These are phyloP conservation scores for Anabacerthia variegaticeps DNA, from an alignment of 2,797 vertebrate species.

Conservation along the genomic window DNA sequence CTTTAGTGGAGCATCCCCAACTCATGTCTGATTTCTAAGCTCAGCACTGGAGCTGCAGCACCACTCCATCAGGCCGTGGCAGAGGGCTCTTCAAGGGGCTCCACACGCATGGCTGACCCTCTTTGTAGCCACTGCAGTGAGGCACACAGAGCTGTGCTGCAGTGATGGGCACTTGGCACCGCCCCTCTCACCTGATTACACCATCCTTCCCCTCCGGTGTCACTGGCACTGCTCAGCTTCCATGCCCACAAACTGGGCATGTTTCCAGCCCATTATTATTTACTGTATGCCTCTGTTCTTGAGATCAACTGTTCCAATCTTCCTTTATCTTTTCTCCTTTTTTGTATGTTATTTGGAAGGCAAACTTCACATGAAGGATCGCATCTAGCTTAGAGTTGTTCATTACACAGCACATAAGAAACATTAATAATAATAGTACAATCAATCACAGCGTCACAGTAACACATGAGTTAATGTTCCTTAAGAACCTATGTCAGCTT, in stretches of 20 bases:
- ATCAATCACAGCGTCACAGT: conserved; percentile 12
- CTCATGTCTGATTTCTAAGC: neutral
- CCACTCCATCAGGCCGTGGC: neutral
- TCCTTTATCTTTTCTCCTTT: neutral
- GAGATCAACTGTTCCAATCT: neutral
- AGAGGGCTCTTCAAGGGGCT: neutral
- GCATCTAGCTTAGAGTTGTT: neutral
- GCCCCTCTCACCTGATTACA: conserved; percentile 4
- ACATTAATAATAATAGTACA: neutral
- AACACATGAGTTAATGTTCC: neutral
- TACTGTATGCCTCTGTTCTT: conserved; percentile 35
- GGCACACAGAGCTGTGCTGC: neutral
- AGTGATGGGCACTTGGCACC: neutral
- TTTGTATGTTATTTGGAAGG: neutral
- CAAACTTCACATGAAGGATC: neutral
- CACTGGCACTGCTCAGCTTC: conserved; percentile 27
- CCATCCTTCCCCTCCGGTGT: neutral
- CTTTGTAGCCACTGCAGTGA: neutral
- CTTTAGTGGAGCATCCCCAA: neutral
- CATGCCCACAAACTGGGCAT: neutral
- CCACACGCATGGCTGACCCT: neutral
- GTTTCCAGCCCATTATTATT: conserved; percentile 41
- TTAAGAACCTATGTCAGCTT: conserved; percentile 25
- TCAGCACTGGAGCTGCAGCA: neutral
- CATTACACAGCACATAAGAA: neutral